phyloP scores from a whole-genome alignment of 2,797 vertebrate species.

The Gymnoscopelus braueri region DNA sequence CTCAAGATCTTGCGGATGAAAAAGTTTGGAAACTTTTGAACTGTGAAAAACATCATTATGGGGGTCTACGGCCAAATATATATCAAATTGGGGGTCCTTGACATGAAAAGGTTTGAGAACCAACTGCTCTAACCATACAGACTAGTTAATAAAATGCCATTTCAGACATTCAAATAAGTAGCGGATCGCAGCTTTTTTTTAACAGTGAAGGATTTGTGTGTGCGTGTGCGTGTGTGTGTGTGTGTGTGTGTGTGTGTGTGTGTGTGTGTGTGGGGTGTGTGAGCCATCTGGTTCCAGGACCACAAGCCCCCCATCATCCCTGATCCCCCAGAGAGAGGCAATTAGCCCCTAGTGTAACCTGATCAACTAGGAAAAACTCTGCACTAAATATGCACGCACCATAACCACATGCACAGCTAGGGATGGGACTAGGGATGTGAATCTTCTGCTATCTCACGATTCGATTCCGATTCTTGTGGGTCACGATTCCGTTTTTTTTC shows the following conservation, averaged over 20 bases:
- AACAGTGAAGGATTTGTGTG: constrained; percentile 4
- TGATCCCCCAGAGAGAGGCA: constrained; percentile 75
- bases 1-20: too few species aligned
- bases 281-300: constrained; percentile 76
- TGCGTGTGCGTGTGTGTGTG: background rate
- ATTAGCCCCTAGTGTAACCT: constrained; percentile 78
- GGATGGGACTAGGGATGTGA: too few species aligned
- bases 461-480: too few species aligned
- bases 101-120: background rate
- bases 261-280: constrained; percentile 14
- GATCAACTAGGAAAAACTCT: constrained; percentile 72
- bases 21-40: too few species aligned
- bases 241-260: background rate
- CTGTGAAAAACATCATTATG: too few species aligned
- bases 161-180: background rate
- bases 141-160: background rate
- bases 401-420: background rate
- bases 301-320: constrained; percentile 68
- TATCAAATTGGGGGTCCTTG: too few species aligned
- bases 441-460: too few species aligned
- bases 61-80: too few species aligned
- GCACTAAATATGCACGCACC: constrained; percentile 18
- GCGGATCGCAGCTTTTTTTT: background rate
- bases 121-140: background rate
- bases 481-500: too few species aligned